phyloP scores from a whole-genome alignment of 2,888 invertebrate genomes.

The Ochlodes sylvanus region DNA sequence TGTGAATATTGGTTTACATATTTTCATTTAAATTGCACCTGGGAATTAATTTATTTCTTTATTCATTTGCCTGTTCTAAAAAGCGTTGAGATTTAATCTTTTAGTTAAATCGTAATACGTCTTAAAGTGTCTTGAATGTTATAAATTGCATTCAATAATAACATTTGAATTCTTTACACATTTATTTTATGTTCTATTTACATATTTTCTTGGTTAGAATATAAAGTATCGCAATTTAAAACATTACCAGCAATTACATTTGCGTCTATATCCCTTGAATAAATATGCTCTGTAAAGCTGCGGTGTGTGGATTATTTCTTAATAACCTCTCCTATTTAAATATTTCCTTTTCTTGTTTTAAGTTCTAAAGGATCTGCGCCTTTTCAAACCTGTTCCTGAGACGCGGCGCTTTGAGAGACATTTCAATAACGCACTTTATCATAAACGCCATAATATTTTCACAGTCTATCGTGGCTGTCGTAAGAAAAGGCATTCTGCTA shows the following conservation, averaged over 20 bases:
- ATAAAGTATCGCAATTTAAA: background rate
- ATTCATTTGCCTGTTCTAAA: too few relatives aligned
- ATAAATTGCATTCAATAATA: too few relatives aligned
- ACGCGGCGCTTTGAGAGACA: slow-evolving; percentile 18
- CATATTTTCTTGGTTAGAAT: background rate
- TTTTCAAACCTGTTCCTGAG: slow-evolving; percentile 9
- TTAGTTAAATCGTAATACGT: background rate
- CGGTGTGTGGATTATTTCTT: background rate
- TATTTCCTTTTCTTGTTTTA: slow-evolving; percentile 10
- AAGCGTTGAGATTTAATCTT: background rate
- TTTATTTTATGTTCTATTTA: background rate
- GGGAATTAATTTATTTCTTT: background rate
- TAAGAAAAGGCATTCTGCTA: slow-evolving; percentile 21
- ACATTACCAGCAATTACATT: slow-evolving; percentile 1
- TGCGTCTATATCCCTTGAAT: background rate
- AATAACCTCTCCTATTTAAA: slow-evolving; percentile 15
- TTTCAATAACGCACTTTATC: slow-evolving; percentile 38
- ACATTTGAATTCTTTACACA: background rate
- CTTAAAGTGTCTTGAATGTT: too few relatives aligned
- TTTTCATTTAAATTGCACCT: background rate
- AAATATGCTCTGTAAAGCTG: background rate
- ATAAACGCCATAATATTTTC: slow-evolving; percentile 43
- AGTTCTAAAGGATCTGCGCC: background rate
- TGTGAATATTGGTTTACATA: slow-evolving; percentile 8
- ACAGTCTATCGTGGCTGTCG: slow-evolving; percentile 29